Evolutionary conservation across 1,140 invertebrate genomes (phyloP).

Genomic region (Plodia interpunctella): DNA sequence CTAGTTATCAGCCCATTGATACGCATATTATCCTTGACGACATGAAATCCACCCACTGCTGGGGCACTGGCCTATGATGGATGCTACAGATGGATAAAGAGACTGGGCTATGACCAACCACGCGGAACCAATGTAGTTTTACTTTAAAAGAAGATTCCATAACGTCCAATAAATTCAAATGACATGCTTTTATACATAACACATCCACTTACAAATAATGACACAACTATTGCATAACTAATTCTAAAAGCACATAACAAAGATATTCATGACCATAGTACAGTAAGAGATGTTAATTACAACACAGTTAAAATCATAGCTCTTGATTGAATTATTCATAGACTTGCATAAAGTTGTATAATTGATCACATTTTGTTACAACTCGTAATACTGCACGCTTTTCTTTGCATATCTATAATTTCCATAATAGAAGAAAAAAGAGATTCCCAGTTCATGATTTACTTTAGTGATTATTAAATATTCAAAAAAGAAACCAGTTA

Average conservation of each 20-base stretch:
- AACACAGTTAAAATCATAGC: not conserved
- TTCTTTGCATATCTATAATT: not conserved
- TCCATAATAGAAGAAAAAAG: too few relatives aligned
- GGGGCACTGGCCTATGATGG: too few relatives aligned
- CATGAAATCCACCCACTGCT: too few relatives aligned
- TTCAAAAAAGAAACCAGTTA: too few relatives aligned
- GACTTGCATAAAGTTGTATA: not conserved
- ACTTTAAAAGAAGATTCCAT: not conserved
- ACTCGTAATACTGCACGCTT: not conserved
- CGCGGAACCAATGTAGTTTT: too few relatives aligned
- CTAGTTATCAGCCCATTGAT: too few relatives aligned
- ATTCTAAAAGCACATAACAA: not conserved
- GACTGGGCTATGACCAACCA: too few relatives aligned
- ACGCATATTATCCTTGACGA: too few relatives aligned
- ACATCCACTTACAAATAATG: not conserved
- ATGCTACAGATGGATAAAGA: too few relatives aligned
- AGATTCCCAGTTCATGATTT: too few relatives aligned
- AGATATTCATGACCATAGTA: not conserved
- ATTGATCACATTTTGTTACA: not conserved
- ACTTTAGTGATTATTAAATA: too few relatives aligned
- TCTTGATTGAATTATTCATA: not conserved
- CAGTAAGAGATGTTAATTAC: not conserved
- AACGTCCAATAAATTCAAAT: not conserved
- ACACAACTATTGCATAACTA: slow-evolving; percentile 1
- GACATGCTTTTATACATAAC: slow-evolving; percentile 5